These are phyloP conservation scores for Drosophila navojoa DNA, from an alignment of 1,140 invertebrate genomes.

Conservation along the genomic window DNA sequence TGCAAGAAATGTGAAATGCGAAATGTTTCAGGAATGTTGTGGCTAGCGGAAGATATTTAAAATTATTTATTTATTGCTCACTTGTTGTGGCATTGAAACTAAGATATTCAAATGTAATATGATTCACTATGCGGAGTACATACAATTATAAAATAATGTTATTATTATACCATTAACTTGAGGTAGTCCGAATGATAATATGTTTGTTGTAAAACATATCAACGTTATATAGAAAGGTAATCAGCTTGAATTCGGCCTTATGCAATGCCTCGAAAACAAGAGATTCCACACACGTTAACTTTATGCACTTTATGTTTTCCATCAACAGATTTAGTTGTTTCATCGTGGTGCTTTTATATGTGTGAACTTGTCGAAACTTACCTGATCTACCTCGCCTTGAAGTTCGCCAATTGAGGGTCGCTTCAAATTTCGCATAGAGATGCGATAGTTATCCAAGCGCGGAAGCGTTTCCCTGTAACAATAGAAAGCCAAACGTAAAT, in stretches of 20 bases:
- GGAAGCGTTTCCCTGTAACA: constrained; percentile 86
- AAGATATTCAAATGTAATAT: too few relatives aligned
- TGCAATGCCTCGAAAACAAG: too few relatives aligned
- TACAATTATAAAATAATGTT: too few relatives aligned
- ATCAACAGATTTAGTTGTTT: not conserved
- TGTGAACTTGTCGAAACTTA: constrained; percentile 43
- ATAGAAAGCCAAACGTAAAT: constrained; percentile 1
- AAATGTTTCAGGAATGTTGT: constrained; percentile 6
- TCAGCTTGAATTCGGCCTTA: too few relatives aligned
- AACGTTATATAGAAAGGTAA: too few relatives aligned
- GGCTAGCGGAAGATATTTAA: not conserved
- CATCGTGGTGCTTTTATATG: not conserved
- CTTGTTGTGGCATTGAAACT: not conserved
- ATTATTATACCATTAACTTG: too few relatives aligned
- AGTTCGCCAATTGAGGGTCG: constrained; percentile 90
- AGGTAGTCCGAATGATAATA: too few relatives aligned
- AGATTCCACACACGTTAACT: too few relatives aligned
- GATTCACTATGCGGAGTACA: not conserved
- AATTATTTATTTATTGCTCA: not conserved
- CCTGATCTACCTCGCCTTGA: constrained; percentile 86
- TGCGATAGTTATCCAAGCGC: constrained; percentile 95
- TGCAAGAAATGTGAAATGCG: not conserved
- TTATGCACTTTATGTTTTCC: too few relatives aligned
- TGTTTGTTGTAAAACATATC: too few relatives aligned
- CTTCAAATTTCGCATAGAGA: constrained; percentile 89